These are phyloP conservation scores for Drosophila elegans DNA, from an alignment of 1,140 invertebrate species.

Conservation along the genomic window DNA sequence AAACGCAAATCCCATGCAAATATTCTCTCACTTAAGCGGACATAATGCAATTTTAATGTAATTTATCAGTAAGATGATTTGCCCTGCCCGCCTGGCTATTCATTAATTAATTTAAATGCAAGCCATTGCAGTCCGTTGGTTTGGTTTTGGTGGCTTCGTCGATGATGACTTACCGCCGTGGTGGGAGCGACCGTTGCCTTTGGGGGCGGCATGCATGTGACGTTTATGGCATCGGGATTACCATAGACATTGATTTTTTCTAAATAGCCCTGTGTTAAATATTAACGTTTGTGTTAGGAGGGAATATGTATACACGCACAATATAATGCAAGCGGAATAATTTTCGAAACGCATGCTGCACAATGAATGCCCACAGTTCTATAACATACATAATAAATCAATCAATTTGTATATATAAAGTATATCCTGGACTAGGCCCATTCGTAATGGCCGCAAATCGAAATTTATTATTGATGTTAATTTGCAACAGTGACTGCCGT, in stretches of 20 bases:
- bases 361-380: conserved; percentile 14
- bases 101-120: conserved; percentile 63
- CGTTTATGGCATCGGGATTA: conserved; percentile 71
- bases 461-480: conserved; percentile 83
- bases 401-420: conserved; percentile 59
- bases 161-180: conserved; percentile 67
- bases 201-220: conserved; percentile 65
- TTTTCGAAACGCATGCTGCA: conserved; percentile 60
- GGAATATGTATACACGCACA: conserved; percentile 5
- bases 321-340: conserved; percentile 48
- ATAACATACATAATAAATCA: conserved; percentile 79
- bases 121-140: conserved; percentile 32
- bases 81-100: conserved; percentile 15
- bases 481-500: conserved; percentile 57
- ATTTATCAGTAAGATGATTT: conserved; percentile 56
- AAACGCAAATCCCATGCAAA: conserved; percentile 36
- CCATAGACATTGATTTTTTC: conserved; percentile 77
- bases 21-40: conserved; percentile 37
- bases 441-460: conserved; percentile 71
- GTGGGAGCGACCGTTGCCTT: conserved; percentile 50
- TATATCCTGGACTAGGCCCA: conserved; percentile 20
- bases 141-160: conserved; percentile 23
- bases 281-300: conserved; percentile 43
- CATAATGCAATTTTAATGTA: conserved; percentile 57
- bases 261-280: conserved; percentile 74